Conservation (phyloP, 1,140 invertebrate species). For the Stegodyphus dumicola region DNA sequence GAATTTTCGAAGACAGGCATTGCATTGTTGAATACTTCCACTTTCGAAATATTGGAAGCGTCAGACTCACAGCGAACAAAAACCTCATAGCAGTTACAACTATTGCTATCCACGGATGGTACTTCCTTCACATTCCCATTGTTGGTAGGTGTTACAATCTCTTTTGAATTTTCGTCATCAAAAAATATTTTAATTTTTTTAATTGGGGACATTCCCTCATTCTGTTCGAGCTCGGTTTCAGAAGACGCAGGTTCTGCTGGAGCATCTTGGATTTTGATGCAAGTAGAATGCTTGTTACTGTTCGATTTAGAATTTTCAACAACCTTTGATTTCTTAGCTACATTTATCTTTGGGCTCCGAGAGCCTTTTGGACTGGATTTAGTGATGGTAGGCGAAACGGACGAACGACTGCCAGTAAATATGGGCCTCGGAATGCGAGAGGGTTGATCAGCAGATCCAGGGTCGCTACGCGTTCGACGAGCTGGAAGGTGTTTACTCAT, state of each 20-base stretch:
- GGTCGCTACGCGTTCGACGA: conserved; percentile 46
- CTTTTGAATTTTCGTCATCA: background rate
- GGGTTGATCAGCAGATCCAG: conserved; percentile 35
- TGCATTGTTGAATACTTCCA: background rate
- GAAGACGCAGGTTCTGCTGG: background rate
- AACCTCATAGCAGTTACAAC: background rate
- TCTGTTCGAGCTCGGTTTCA: background rate
- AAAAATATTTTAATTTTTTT: background rate
- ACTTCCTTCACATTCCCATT: background rate
- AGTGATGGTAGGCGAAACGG: background rate
- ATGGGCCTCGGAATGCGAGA: conserved; percentile 49
- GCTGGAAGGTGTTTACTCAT: conserved; percentile 46
- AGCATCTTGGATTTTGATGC: background rate
- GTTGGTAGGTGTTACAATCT: background rate
- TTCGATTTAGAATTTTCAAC: background rate
- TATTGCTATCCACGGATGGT: background rate
- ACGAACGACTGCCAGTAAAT: background rate
- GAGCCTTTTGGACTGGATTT: conserved; percentile 4
- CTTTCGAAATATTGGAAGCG: background rate
- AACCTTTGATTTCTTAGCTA: background rate
- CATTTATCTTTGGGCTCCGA: conserved; percentile 2
- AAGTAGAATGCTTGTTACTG: background rate
- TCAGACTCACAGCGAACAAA: background rate
- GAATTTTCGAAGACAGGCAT: background rate
- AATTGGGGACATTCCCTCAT: background rate